Conservation (phyloP, 2,888 invertebrate species). For the Pherbina coryleti region DNA sequence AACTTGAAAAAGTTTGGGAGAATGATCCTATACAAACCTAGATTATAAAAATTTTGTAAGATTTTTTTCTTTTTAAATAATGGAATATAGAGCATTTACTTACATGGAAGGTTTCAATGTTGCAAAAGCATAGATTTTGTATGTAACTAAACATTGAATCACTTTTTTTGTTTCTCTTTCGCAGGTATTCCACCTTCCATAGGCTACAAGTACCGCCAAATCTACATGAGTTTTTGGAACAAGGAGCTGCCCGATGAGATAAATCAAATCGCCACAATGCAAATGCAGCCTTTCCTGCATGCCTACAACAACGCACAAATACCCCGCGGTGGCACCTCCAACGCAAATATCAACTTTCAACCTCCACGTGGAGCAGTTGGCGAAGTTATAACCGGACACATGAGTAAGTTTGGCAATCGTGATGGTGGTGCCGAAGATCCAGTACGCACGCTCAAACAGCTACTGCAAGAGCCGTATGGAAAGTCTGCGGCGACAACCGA, state of each 20-base stretch:
- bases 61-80: too few relatives aligned
- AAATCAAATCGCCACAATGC: constrained; percentile 70
- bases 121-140: too few relatives aligned
- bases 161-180: neutral
- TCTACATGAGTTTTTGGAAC: constrained; percentile 87
- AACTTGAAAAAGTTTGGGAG: too few relatives aligned
- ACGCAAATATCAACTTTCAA: neutral
- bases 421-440: constrained; percentile 67
- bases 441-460: constrained; percentile 63
- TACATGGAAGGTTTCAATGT: too few relatives aligned
- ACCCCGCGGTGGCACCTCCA: constrained; percentile 26
- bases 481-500: constrained; percentile 39
- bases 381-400: constrained; percentile 66
- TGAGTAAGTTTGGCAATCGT: constrained; percentile 67
- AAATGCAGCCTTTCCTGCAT: constrained; percentile 59
- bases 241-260: constrained; percentile 82
- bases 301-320: constrained; percentile 46
- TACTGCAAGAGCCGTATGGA: constrained; percentile 61
- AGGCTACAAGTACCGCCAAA: constrained; percentile 81
- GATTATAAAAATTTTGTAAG: too few relatives aligned
- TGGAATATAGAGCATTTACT: too few relatives aligned
- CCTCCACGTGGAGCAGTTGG: constrained; percentile 46
- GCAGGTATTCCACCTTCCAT: constrained; percentile 81
- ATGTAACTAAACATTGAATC: too few relatives aligned
- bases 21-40: too few relatives aligned